Evolutionary conservation across 2,888 invertebrate species (phyloP).

Genomic region (Hypselothyrea guttata): DNA sequence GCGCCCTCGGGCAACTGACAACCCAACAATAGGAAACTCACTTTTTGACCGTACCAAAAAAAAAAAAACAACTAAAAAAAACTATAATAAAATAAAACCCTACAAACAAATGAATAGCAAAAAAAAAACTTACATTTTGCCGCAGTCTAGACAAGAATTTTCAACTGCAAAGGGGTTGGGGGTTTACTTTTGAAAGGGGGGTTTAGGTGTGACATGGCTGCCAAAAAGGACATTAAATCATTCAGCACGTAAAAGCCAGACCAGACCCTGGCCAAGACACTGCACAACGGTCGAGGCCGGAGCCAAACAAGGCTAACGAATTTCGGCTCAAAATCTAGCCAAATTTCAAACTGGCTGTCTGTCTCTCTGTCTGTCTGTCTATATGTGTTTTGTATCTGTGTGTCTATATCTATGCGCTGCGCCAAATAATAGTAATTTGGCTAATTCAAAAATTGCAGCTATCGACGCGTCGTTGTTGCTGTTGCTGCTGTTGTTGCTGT

Average conservation of each 20-base stretch:
- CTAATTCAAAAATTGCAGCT: constrained; percentile 75
- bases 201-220: constrained; percentile 55
- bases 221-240: constrained; percentile 77
- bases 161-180: constrained; percentile 52
- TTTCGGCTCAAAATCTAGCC: too few relatives aligned
- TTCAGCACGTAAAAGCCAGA: constrained; percentile 65
- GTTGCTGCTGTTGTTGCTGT: constrained; percentile 16
- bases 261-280: constrained; percentile 34
- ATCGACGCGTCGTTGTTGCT: constrained; percentile 46
- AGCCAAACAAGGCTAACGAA: constrained; percentile 57
- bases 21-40: constrained; percentile 1
- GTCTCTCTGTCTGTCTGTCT: constrained; percentile 10
- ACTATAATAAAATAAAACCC: constrained; percentile 55
- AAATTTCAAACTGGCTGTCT: constrained; percentile 19
- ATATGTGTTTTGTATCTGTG: constrained; percentile 2
- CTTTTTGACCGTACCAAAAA: constrained; percentile 4
- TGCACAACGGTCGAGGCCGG: constrained; percentile 50
- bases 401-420: constrained; percentile 46
- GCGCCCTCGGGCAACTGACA: constrained; percentile 17
- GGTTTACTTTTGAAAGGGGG: neutral
- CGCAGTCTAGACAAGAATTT: constrained; percentile 74
- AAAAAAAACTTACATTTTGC: constrained; percentile 66
- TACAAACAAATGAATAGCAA: constrained; percentile 40
- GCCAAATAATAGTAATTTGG: constrained; percentile 77
- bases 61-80: constrained; percentile 10